Percentiles rank a stretch among this genome's conserved stretches.
phyloP scores from a whole-genome alignment of 2,113 vertebrate genomes.

The Malurus cyaneus region DNA sequence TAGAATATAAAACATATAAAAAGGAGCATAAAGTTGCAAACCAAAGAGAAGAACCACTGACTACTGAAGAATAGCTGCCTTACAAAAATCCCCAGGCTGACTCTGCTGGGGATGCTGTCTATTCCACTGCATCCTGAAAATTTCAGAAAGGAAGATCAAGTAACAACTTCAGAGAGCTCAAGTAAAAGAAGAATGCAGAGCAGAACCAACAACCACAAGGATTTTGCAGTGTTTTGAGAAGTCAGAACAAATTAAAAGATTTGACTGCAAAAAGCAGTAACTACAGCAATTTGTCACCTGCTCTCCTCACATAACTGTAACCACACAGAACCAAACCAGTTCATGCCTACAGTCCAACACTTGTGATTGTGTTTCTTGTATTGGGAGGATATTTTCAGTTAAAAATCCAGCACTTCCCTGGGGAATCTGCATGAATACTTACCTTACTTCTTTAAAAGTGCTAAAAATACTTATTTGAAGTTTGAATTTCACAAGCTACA shows the following conservation, averaged over 20 bases:
- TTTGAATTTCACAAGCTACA: background rate
- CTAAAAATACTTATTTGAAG: background rate
- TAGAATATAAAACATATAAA: background rate
- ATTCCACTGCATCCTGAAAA: background rate
- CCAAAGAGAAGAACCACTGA: background rate
- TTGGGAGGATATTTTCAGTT: background rate
- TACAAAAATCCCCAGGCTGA: background rate
- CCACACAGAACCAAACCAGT: background rate
- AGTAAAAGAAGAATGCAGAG: background rate
- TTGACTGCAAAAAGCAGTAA: background rate
- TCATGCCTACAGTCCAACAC: background rate
- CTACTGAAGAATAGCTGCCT: background rate
- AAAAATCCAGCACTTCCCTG: background rate
- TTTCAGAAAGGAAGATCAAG: background rate
- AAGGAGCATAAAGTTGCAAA: background rate
- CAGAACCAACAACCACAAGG: background rate
- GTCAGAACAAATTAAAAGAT: background rate
- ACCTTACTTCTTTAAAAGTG: background rate
- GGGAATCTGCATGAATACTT: background rate
- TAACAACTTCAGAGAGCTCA: background rate
- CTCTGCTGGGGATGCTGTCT: background rate
- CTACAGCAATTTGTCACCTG: background rate
- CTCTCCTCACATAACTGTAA: background rate
- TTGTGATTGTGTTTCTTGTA: background rate
- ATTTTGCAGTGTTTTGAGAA: background rate